Conservation (phyloP, 2,113 vertebrate species). For the Neolamprologus longior region DNA sequence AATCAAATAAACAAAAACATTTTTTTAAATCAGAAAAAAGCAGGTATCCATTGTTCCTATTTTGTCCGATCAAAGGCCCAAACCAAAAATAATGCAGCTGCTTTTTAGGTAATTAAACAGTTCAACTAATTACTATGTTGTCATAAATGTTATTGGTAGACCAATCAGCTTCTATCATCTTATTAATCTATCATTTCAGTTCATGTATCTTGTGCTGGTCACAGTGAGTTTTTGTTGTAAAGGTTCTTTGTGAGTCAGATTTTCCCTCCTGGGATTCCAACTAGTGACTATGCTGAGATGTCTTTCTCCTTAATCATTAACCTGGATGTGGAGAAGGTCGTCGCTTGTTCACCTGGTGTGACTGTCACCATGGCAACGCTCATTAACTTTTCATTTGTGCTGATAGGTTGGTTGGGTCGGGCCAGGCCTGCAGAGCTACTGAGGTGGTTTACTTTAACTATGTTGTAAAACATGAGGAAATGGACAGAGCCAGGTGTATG, state of each 20-base stretch:
- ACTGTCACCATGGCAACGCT: not conserved
- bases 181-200: fast-evolving
- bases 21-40: not conserved
- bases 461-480: not conserved
- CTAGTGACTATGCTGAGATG: not conserved
- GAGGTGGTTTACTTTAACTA: not conserved
- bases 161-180: not conserved
- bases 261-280: not conserved
- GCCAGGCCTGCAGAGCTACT: not conserved
- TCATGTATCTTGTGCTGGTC: fast-evolving
- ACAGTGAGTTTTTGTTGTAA: not conserved
- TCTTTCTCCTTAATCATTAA: conserved; percentile 31
- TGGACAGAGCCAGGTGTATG: not conserved
- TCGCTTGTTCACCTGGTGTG: not conserved
- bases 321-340: conserved; percentile 18
- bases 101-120: not conserved
- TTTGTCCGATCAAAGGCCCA: not conserved
- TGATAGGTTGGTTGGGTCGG: not conserved
- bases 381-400: not conserved
- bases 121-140: not conserved
- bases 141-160: not conserved
- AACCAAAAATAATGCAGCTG: not conserved
- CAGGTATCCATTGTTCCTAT: not conserved
- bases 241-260: not conserved
- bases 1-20: not conserved